phyloP scores from a whole-genome alignment of 2,888 invertebrate species.

The Eupeodes latifasciatus region DNA sequence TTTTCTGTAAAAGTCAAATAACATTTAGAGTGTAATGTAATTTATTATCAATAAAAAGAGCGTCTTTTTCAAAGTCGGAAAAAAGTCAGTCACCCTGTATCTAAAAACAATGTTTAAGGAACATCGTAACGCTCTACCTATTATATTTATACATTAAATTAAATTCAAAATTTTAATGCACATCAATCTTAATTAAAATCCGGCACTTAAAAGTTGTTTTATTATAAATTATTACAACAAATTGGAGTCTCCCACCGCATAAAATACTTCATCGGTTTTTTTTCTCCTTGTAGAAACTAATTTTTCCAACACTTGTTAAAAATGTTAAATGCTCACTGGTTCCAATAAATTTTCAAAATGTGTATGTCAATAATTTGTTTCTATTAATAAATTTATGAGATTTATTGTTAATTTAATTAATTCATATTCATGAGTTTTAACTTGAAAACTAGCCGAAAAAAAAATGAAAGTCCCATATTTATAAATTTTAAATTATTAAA shows the following conservation, averaged over 20 bases:
- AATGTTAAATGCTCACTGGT: not conserved
- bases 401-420: not conserved
- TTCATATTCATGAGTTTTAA: not conserved
- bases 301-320: not conserved
- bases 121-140: no score
- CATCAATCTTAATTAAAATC: not conserved
- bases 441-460: not conserved
- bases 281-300: no score
- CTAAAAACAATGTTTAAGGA: no score
- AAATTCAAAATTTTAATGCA: no score
- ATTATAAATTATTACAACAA: not conserved
- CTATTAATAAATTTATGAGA: not conserved
- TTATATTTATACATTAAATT: no score
- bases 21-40: no score
- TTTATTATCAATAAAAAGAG: no score
- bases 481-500: not conserved
- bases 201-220: not conserved
- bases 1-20: no score
- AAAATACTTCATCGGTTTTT: no score
- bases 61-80: no score
- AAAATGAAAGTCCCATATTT: not conserved
- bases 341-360: not conserved
- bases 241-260: not conserved
- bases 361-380: not conserved
- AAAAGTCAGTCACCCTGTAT: no score